Percentiles rank a stretch among this genome's conserved stretches.
These are phyloP conservation scores for Dendrocincla fuliginosa DNA, from an alignment of 2,797 vertebrate species.

Conservation along the genomic window DNA sequence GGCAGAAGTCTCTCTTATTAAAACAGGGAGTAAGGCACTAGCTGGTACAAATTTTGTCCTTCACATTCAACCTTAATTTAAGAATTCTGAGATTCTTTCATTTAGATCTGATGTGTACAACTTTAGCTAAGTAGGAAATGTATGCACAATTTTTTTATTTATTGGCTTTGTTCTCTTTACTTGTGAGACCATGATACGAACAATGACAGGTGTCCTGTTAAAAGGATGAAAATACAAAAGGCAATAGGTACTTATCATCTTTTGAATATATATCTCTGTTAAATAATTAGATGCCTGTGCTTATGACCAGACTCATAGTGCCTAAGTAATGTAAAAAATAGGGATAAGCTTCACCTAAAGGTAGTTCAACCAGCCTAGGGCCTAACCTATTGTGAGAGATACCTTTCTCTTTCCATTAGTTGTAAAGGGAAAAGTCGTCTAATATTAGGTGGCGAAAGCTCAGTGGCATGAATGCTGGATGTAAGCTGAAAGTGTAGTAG, in stretches of 20 bases:
- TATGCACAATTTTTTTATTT: background rate
- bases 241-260: background rate
- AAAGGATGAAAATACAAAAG: background rate
- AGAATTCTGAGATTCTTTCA: background rate
- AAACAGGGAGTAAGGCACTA: background rate
- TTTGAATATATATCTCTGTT: background rate
- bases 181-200: background rate
- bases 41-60: background rate
- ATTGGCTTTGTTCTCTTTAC: background rate
- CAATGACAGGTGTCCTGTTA: background rate
- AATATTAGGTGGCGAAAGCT: background rate
- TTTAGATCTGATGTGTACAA: background rate
- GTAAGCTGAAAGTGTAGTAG: background rate
- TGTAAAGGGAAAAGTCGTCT: background rate
- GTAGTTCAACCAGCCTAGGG: background rate
- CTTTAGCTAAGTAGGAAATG: background rate
- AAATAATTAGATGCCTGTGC: background rate
- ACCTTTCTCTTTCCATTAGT: background rate
- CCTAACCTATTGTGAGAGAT: background rate
- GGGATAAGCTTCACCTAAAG: background rate
- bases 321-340: background rate
- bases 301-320: background rate
- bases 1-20: background rate
- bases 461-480: background rate
- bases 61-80: background rate